Percentiles rank a stretch among this genome's conserved stretches.
Evolutionary conservation across 2,113 vertebrate species (phyloP).

Genomic region (Pteropus alecto): DNA sequence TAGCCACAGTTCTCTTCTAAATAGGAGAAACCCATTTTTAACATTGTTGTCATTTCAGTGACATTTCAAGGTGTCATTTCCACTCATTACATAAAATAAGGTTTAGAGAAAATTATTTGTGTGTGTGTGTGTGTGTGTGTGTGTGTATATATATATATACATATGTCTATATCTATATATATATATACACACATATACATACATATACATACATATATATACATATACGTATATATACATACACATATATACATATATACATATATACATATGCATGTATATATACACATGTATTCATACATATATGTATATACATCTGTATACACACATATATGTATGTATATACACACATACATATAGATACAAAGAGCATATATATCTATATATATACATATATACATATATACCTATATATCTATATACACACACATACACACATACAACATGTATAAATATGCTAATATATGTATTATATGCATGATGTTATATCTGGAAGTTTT

Average conservation of each 20-base stretch:
- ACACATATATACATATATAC: neutral
- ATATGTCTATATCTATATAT: too few species aligned
- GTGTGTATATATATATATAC: neutral
- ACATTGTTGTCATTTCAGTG: neutral
- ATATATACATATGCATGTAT: neutral
- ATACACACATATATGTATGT: accelerated
- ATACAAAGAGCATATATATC: too few species aligned
- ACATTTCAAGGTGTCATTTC: neutral
- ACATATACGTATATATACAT: too few species aligned
- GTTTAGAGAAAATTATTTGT: neutral
- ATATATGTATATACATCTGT: too few species aligned
- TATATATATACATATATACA: too few species aligned
- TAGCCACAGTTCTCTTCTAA: neutral
- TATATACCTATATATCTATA: too few species aligned
- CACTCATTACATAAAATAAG: neutral
- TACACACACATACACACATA: neutral
- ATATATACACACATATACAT: too few species aligned
- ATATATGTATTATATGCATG: neutral
- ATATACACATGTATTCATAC: too few species aligned
- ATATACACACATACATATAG: accelerated
- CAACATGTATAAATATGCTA: neutral
- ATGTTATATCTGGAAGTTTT: neutral
- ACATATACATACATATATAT: too few species aligned
- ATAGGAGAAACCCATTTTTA: neutral
- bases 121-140: neutral